Evolutionary conservation across 2,797 vertebrate species (phyloP).

Genomic region (Propithecus deckenii): DNA sequence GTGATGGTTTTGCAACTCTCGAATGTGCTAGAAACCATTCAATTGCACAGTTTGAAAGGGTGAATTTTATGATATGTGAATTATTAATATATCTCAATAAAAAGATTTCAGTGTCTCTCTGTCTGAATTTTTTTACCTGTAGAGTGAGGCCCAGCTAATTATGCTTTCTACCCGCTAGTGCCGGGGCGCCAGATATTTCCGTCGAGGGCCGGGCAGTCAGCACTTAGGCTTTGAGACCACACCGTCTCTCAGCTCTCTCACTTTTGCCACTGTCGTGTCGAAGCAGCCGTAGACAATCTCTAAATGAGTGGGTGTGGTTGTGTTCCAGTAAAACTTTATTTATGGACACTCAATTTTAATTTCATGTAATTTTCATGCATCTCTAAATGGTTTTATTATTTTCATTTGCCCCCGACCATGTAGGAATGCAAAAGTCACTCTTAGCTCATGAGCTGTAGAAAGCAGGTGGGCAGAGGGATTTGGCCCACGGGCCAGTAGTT

Average conservation of each 20-base stretch:
- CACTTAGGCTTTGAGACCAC: background rate
- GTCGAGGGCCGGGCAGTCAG: background rate
- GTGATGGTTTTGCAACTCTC: background rate
- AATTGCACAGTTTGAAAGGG: background rate
- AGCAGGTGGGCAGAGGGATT: background rate
- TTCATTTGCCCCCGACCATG: background rate
- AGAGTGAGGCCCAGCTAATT: background rate
- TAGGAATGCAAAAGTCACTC: background rate
- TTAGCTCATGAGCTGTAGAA: background rate
- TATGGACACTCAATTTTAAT: background rate
- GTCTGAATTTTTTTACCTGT: background rate
- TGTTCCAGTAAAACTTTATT: slow-evolving; percentile 22
- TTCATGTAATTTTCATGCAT: background rate
- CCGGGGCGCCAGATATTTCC: background rate
- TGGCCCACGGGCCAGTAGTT: background rate
- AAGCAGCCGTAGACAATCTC: background rate
- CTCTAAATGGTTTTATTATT: background rate
- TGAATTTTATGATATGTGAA: background rate
- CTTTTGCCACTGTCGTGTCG: fast-evolving
- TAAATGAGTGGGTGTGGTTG: too few species aligned
- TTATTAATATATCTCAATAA: background rate
- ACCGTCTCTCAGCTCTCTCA: background rate
- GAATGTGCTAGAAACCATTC: background rate
- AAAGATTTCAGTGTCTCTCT: background rate
- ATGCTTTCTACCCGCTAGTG: background rate